Evolutionary conservation across 2,888 invertebrate genomes (phyloP).

Genomic region (Morpho deidamia): DNA sequence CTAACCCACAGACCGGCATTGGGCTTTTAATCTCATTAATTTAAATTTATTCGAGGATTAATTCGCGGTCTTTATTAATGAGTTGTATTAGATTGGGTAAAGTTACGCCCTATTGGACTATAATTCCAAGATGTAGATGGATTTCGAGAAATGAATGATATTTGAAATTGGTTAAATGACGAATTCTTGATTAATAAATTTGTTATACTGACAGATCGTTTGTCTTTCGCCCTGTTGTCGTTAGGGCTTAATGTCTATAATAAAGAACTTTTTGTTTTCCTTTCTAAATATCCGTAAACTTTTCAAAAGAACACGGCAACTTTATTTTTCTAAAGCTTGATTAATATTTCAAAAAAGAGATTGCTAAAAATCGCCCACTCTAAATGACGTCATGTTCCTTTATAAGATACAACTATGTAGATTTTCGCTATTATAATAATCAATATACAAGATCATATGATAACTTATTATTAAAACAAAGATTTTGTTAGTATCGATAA

Average conservation of each 20-base stretch:
- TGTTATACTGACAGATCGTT: slow-evolving; percentile 16
- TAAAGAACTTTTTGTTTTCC: neutral
- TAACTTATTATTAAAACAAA: no score
- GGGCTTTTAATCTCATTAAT: slow-evolving; percentile 72
- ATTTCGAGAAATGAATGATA: slow-evolving; percentile 11
- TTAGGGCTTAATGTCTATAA: slow-evolving; percentile 4
- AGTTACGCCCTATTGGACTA: slow-evolving; percentile 13
- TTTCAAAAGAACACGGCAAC: no score
- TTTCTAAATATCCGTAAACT: no score
- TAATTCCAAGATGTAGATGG: slow-evolving; percentile 8
- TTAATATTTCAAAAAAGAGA: neutral
- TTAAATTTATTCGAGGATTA: slow-evolving; percentile 74
- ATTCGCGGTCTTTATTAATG: slow-evolving; percentile 42
- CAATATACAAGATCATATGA: no score
- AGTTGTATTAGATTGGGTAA: slow-evolving; percentile 21
- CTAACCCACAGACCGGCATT: slow-evolving; percentile 46
- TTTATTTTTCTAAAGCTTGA: no score
- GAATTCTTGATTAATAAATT: slow-evolving; percentile 18
- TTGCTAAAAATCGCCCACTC: neutral
- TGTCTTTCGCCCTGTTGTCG: slow-evolving; percentile 5
- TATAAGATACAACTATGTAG: no score
- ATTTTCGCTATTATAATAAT: no score
- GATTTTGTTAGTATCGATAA: no score
- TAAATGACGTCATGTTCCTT: no score
- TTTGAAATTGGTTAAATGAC: slow-evolving; percentile 13